These are phyloP conservation scores for Orthosia gothica DNA, from an alignment of 2,888 invertebrate species.

Conservation along the genomic window DNA sequence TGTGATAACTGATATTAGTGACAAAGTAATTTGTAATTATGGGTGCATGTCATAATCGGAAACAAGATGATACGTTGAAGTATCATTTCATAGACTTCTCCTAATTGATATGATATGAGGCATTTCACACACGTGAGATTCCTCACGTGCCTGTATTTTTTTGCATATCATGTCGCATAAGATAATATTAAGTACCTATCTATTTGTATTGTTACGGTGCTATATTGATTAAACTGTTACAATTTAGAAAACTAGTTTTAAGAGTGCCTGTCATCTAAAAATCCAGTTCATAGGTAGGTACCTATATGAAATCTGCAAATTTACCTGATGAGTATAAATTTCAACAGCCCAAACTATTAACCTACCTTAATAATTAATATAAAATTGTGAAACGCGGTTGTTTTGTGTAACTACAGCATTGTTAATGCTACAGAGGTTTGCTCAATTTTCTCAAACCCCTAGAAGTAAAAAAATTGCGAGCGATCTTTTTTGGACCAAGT, in stretches of 20 bases:
- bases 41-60: slow-evolving; percentile 16
- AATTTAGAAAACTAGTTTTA: slow-evolving; percentile 17
- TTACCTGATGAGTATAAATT: neutral
- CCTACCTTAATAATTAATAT: neutral
- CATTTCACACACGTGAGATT: slow-evolving; percentile 1
- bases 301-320: slow-evolving; percentile 10
- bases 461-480: neutral
- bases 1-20: slow-evolving; percentile 42
- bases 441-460: slow-evolving; percentile 11
- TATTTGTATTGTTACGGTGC: slow-evolving; percentile 25
- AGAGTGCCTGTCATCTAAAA: slow-evolving; percentile 6
- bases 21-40: slow-evolving; percentile 13
- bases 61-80: slow-evolving; percentile 43
- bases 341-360: neutral
- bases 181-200: neutral
- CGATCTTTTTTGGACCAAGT: neutral
- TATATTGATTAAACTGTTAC: slow-evolving; percentile 17
- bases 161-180: slow-evolving; percentile 20
- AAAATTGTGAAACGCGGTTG: neutral
- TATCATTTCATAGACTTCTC: slow-evolving; percentile 20
- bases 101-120: neutral
- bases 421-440: neutral
- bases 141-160: slow-evolving; percentile 3
- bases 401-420: neutral
- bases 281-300: slow-evolving; percentile 1